Conservation (phyloP, 2,113 vertebrate species). For the Loxodonta africana region DNA sequence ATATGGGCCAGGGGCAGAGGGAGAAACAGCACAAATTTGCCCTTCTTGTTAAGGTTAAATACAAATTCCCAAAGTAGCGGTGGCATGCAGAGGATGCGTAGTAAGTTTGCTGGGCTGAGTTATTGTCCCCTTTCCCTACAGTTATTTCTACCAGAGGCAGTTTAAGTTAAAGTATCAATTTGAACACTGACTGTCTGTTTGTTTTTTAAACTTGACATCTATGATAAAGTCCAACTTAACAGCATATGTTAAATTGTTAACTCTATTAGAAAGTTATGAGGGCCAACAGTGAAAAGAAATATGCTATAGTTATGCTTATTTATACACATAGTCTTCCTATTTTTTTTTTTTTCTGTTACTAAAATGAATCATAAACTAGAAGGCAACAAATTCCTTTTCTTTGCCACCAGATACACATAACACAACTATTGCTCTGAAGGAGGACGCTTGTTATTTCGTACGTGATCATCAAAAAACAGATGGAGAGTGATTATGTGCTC, state of each 20-base stretch:
- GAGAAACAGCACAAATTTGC: neutral
- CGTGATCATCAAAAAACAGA: conserved; percentile 60
- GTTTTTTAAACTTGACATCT: conserved; percentile 17
- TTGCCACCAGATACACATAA: conserved; percentile 71
- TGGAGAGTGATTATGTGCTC: conserved; percentile 54
- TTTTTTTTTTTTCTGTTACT: conserved; percentile 72
- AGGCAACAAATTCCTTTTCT: conserved; percentile 56
- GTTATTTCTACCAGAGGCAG: conserved; percentile 47
- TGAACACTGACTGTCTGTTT: neutral
- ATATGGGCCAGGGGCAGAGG: neutral
- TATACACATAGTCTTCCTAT: conserved; percentile 55
- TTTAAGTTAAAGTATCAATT: conserved; percentile 66
- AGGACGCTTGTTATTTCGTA: conserved; percentile 50
- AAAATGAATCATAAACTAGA: conserved; percentile 72
- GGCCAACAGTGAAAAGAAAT: conserved; percentile 58
- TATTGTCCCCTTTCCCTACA: neutral
- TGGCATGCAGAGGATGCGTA: neutral
- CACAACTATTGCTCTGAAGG: conserved; percentile 38
- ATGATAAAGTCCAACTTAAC: conserved; percentile 59
- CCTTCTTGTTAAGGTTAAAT: conserved; percentile 24
- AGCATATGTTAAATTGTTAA: conserved; percentile 61
- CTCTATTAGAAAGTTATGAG: conserved; percentile 66
- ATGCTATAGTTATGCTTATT: conserved; percentile 64
- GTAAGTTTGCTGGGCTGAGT: neutral
- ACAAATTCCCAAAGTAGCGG: conserved; percentile 3